These are phyloP conservation scores for Rhineura floridana DNA, from an alignment of 2,113 vertebrate genomes.

Conservation along the genomic window DNA sequence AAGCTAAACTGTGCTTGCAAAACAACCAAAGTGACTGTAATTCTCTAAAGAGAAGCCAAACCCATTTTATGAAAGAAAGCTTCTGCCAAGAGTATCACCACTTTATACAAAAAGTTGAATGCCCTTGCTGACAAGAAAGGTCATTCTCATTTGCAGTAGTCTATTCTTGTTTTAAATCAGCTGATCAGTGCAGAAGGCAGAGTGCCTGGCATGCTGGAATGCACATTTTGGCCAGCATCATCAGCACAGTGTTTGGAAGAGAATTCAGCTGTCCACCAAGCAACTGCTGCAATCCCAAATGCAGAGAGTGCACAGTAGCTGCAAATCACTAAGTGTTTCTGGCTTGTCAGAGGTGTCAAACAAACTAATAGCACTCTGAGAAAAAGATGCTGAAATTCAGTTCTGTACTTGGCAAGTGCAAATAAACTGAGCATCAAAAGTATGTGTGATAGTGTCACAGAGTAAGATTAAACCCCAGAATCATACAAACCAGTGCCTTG, in stretches of 20 bases:
- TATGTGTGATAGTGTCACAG: neutral
- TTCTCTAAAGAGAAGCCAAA: slow-evolving; percentile 23
- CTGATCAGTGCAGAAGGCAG: slow-evolving; percentile 26
- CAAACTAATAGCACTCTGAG: neutral
- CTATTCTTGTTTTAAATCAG: slow-evolving; percentile 37
- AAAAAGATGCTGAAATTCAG: neutral
- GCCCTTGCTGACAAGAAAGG: slow-evolving; percentile 31
- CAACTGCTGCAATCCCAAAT: neutral
- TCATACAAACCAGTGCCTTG: neutral
- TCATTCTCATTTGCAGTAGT: slow-evolving; percentile 19
- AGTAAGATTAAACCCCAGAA: neutral
- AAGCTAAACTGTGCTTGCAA: slow-evolving; percentile 3
- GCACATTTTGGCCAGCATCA: slow-evolving; percentile 9
- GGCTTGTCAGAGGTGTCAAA: neutral
- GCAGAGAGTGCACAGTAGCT: neutral
- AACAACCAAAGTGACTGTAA: neutral
- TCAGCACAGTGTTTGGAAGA: neutral
- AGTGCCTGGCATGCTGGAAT: slow-evolving; percentile 2
- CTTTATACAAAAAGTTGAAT: slow-evolving; percentile 3
- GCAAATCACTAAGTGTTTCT: neutral
- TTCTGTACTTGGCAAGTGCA: neutral
- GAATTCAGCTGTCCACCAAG: neutral
- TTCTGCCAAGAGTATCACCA: slow-evolving; percentile 26
- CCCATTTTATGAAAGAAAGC: slow-evolving; percentile 1
- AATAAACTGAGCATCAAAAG: neutral